A percentile compares a stretch with the other conserved stretches of the same genome.
phyloP scores from a whole-genome alignment of 30 jellyfish, hydroid and myxozoan species.

The Haliclystus octoradiatus region DNA sequence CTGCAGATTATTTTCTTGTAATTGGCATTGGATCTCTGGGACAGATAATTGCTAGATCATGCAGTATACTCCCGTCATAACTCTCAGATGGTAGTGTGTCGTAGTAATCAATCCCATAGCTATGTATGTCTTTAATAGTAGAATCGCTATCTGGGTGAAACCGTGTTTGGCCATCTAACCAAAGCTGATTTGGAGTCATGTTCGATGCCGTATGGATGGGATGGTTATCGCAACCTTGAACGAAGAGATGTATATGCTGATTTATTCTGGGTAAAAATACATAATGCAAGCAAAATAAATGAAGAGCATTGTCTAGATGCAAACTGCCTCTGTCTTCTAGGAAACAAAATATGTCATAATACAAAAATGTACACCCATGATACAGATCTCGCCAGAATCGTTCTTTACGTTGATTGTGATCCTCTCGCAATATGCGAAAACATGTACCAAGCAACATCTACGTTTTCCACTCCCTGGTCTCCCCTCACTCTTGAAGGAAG shows the following conservation, averaged over 20 bases:
- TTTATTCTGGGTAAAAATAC: conserved; percentile 11
- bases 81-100: not conserved
- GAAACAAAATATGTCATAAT: not conserved
- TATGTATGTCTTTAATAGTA: not conserved
- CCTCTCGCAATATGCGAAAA: too few species aligned
- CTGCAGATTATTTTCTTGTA: not conserved
- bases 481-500: conserved; percentile 40
- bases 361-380: not conserved
- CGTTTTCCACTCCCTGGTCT: conserved; percentile 47
- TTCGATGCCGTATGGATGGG: not conserved
- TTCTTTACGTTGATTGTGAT: conserved; percentile 31
- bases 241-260: not conserved
- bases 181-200: conserved; percentile 11
- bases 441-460: conserved; percentile 34
- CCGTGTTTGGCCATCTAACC: conserved; percentile 1
- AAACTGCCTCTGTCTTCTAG: not conserved
- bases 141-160: not conserved
- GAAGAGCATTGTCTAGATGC: conserved; percentile 6
- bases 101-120: conserved; percentile 13
- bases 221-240: conserved; percentile 2
- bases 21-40: not conserved
- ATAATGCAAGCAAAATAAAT: conserved; percentile 14
- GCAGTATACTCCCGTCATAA: not conserved
- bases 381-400: conserved; percentile 19
- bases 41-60: not conserved